Evolutionary conservation across 2,113 vertebrate genomes (phyloP).

Genomic region (Orthonyx spaldingii): DNA sequence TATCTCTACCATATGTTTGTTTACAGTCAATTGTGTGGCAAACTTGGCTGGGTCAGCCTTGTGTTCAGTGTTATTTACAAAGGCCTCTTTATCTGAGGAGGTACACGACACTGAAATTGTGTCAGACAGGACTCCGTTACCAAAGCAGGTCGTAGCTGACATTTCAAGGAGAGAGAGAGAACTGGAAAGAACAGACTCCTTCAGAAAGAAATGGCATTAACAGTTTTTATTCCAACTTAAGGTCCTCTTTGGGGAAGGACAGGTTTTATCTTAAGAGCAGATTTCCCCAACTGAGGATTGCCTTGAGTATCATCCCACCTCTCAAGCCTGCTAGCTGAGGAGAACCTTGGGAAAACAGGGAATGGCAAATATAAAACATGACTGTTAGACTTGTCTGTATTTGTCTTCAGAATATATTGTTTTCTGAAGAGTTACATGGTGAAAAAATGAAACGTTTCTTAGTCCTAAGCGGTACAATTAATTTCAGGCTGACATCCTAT

Average conservation of each 20-base stretch:
- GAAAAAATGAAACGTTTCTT: not conserved
- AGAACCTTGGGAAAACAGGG: not conserved
- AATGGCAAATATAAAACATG: not conserved
- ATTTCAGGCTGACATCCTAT: not conserved
- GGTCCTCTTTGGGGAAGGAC: not conserved
- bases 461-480: not conserved
- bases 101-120: not conserved
- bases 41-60: not conserved
- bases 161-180: not conserved
- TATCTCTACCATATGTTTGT: slow-evolving; percentile 17
- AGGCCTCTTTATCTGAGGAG: not conserved
- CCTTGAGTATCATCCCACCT: not conserved
- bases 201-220: not conserved
- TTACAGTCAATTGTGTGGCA: slow-evolving; percentile 2
- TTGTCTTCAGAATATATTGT: not conserved
- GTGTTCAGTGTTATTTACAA: not conserved
- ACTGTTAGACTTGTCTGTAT: not conserved
- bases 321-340: not conserved
- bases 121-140: not conserved
- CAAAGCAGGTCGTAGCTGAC: not conserved
- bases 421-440: not conserved
- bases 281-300: not conserved
- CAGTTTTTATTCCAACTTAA: not conserved
- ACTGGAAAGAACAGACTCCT: not conserved
- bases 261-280: not conserved